Base-by-base conservation (phyloP, 2,113 vertebrate genomes). In the Menidia beryllina region DNA sequence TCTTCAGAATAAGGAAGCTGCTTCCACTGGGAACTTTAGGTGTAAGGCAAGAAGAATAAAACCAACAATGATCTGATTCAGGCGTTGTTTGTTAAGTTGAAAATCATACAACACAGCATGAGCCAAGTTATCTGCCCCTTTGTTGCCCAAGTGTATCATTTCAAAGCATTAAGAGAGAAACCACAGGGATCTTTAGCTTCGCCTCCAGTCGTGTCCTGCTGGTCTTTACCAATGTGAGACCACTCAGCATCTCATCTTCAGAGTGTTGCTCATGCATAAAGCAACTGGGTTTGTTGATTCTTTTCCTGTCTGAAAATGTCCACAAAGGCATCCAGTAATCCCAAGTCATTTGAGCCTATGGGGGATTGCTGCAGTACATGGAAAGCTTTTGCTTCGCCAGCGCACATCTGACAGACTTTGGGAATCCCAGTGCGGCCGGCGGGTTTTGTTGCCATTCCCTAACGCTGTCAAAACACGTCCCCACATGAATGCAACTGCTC, bases 161-260 rank as follows among this genome's bases (percentile, higher is more conserved):
- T 72, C 21, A 72, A 47, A 68, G 77, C 58, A 65, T 78, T 68
- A 64, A 71, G 73, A 87, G 63, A 59, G 67, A 83, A 88, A 78
- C 27, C 80, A 74, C 30, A 38, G 53, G 83, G 64, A 83, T 72
- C n/a, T 75, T 66, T 3, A 54, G 21, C 13, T 41, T 48, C 45
- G 60, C 73, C 75, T 65, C 0, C 0, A 77, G 86, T 71, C 6
- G 68, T 60, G 66, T 86, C 79, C 72, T 70, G 72, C 75, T 69
- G 51, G 3, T 45, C 15, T 45, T 45, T n/a, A 45, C 2, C 5
- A 17, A n/a, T 1, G 41, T 79, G 43, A 81, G 86, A 77, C 73
- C 54, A 30, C 13, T 4, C 13, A n/a, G 17, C 51, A 30, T 51
- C 21, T 45, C n/a, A 17, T 45, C 41, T 45, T 2, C 5, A 13